Evolutionary conservation across 1,140 invertebrate species (phyloP), one percentile per base, ranked within the genome.

Genomic region (Drosophila yakuba): DNA sequence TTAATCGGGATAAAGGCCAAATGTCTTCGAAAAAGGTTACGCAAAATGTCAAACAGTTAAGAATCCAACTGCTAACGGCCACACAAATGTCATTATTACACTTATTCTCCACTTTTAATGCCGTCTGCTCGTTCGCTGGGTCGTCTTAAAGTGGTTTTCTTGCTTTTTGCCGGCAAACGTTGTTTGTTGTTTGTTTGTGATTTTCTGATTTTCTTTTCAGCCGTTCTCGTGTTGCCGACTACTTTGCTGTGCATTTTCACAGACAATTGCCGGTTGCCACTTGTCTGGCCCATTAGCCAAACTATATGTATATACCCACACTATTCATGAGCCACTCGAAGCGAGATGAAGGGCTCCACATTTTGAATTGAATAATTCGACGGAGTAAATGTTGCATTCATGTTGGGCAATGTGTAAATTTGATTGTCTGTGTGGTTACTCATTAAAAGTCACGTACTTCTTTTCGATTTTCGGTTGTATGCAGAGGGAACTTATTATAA

Each of bases 41-140:
- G 82, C 90, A 90, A 91, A 91, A 91, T 91, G 90, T 91, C 90
- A 91, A 85, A 91, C 89, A 91, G 90, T 91, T 91, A 91, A 91
- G 85, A 91, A 86, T 81, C 85, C 72, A 43, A 76, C 61, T 76
- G 48, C 73, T 91, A 91, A 91, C 90, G 90, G 90, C 81, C 74
- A 76, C 72, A 91, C 74, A 91, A 91, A 86, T 84, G 84, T 80
- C 84, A 84, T 89, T 89, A 90, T 89, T 90, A 89, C 84, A 89
- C 80, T 90, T 89, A 89, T 84, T 89, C 78, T 78, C 61, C 71
- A 80, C 69, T 84, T 89, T 90, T 89, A 84, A 80, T 77, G 84
- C 82, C 76, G 83, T 89, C 80, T 79, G 77, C 78, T 79, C 62
- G 17, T 50, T 72, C 52, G 43, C 52, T 50, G 59, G 60, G 60